Evolutionary conservation across 1,140 invertebrate genomes (phyloP).

Genomic region (Bombus affinis): DNA sequence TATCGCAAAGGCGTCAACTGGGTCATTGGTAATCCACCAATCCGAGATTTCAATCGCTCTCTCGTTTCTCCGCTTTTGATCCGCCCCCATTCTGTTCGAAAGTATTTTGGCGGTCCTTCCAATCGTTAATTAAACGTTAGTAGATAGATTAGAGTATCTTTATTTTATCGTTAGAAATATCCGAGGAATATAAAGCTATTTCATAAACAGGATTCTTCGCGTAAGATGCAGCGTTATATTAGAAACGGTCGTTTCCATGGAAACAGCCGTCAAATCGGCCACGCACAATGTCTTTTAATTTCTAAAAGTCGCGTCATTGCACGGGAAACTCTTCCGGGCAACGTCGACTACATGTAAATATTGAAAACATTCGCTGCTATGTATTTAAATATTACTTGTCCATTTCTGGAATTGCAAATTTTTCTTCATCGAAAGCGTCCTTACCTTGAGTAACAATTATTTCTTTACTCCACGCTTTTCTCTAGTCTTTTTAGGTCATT

Average conservation of each 20-base stretch:
- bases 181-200: constrained; percentile 22
- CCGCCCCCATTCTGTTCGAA: neutral
- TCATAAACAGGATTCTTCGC: neutral
- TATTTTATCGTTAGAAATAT: constrained; percentile 10
- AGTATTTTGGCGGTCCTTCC: neutral
- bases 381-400: no score
- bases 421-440: no score
- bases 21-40: neutral
- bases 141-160: neutral
- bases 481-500: neutral
- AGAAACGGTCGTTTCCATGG: neutral
- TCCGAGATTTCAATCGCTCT: neutral
- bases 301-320: neutral
- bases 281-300: neutral
- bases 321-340: neutral
- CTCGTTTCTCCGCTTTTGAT: neutral
- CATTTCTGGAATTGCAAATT: no score
- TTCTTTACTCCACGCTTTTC: no score
- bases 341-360: neutral
- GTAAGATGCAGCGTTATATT: neutral
- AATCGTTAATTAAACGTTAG: constrained; percentile 2
- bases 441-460: no score
- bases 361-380: neutral
- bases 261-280: neutral
- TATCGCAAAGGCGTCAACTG: neutral